phyloP scores from a whole-genome alignment of 2,797 vertebrate genomes.

The Lutjanus argentimaculatus region DNA sequence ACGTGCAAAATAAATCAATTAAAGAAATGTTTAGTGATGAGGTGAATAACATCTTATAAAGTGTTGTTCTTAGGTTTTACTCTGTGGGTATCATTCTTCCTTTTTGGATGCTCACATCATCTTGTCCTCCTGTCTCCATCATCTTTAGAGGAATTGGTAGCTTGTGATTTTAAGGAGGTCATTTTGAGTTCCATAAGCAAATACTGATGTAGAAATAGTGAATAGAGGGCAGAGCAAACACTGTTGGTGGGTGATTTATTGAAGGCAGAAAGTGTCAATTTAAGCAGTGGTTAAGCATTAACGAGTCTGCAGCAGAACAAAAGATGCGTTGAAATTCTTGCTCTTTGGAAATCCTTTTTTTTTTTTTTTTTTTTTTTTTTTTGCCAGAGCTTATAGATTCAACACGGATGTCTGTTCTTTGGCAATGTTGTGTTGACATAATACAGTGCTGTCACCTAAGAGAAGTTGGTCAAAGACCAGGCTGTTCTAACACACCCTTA shows the following conservation, averaged over 20 bases:
- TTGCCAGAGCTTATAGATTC: slow-evolving; percentile 42
- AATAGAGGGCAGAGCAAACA: slow-evolving; percentile 59
- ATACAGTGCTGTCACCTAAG: slow-evolving; percentile 32
- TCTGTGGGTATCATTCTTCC: not conserved
- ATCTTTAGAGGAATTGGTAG: slow-evolving; percentile 65
- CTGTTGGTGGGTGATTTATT: slow-evolving; percentile 62
- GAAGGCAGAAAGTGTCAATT: slow-evolving; percentile 65
- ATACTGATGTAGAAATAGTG: slow-evolving; percentile 42
- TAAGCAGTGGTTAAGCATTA: slow-evolving; percentile 78
- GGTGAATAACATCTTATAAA: not conserved
- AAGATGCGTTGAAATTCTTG: slow-evolving; percentile 55
- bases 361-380: slow-evolving; percentile 37
- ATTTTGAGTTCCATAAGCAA: slow-evolving; percentile 61
- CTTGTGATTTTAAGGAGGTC: slow-evolving; percentile 61
- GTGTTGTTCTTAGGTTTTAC: not conserved
- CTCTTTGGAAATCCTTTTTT: slow-evolving; percentile 47
- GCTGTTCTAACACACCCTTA: slow-evolving; percentile 16
- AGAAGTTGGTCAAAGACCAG: slow-evolving; percentile 37
- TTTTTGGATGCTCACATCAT: slow-evolving; percentile 21
- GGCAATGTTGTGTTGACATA: slow-evolving; percentile 49
- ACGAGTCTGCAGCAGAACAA: slow-evolving; percentile 61
- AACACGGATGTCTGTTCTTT: slow-evolving; percentile 43
- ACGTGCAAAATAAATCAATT: not conserved
- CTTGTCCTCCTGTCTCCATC: slow-evolving; percentile 35
- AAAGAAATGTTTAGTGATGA: not conserved